These are phyloP conservation scores for Thymelicus lineola DNA, from an alignment of 2,888 invertebrate species.

Conservation along the genomic window DNA sequence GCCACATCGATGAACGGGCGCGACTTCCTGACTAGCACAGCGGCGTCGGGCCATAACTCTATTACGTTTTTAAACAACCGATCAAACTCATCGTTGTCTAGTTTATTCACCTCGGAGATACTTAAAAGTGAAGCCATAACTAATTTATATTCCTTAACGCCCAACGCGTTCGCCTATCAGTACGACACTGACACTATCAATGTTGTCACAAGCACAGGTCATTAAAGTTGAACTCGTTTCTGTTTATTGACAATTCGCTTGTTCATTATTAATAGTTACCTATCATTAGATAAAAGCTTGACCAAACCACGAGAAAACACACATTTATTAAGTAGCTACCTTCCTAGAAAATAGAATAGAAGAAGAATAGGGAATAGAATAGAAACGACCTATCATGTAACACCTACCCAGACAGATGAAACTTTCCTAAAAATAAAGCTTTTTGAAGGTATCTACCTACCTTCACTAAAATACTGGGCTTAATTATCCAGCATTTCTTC, in stretches of 20 bases:
- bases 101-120: constrained; percentile 82
- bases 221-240: constrained; percentile 38
- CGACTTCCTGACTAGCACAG: constrained; percentile 71
- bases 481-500: constrained; percentile 74
- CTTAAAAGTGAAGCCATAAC: constrained; percentile 53
- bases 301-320: not conserved
- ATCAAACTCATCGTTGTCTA: constrained; percentile 81
- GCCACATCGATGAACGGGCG: constrained; percentile 81
- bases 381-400: not conserved
- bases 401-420: not conserved
- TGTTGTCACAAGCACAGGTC: constrained; percentile 44
- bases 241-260: constrained; percentile 7
- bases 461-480: not conserved
- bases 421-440: too few relatives aligned
- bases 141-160: not conserved
- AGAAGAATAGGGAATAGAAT: too few relatives aligned
- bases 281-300: not conserved
- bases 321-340: too few relatives aligned
- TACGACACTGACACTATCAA: not conserved
- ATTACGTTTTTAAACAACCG: constrained; percentile 87
- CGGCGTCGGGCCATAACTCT: constrained; percentile 84
- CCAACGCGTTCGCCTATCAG: not conserved
- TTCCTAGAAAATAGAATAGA: too few relatives aligned
- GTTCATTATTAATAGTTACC: not conserved
- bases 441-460: too few relatives aligned